phyloP scores from a whole-genome alignment of 2,888 invertebrate genomes.

The Caenorhabditis imperialis region DNA sequence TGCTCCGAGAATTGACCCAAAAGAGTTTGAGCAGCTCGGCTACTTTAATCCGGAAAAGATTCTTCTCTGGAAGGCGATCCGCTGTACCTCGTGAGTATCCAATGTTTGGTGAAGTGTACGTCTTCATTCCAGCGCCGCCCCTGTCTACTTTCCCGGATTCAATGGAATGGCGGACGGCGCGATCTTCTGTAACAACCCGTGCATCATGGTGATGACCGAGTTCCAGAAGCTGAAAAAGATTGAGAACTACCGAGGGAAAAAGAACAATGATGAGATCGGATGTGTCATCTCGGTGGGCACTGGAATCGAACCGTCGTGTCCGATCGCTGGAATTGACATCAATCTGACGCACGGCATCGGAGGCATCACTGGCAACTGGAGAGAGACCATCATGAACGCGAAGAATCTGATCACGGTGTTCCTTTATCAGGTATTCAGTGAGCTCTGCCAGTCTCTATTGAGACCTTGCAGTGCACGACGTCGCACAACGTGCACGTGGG shows the following conservation, averaged over 20 bases:
- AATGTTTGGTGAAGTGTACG: neutral
- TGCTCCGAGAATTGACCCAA: slow-evolving; percentile 47
- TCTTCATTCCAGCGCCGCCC: slow-evolving; percentile 56
- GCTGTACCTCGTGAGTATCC: slow-evolving; percentile 54
- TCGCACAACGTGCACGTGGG: slow-evolving; percentile 82
- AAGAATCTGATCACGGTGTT: slow-evolving; percentile 87
- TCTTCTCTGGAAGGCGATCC: slow-evolving; percentile 58
- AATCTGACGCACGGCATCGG: slow-evolving; percentile 32
- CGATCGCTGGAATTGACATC: slow-evolving; percentile 75
- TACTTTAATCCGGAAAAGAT: slow-evolving; percentile 56
- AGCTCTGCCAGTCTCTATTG: neutral
- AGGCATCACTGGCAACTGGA: slow-evolving; percentile 83
- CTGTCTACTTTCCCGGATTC: slow-evolving; percentile 58
- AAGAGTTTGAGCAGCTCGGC: slow-evolving; percentile 58
- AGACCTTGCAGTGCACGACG: slow-evolving; percentile 46
- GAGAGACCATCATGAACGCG: slow-evolving; percentile 86
- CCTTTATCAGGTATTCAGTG: slow-evolving; percentile 85
- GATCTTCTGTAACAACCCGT: slow-evolving; percentile 63
- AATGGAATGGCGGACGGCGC: slow-evolving; percentile 61
- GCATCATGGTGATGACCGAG: slow-evolving; percentile 57
- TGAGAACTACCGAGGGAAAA: slow-evolving; percentile 51
- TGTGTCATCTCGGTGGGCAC: slow-evolving; percentile 87
- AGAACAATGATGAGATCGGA: slow-evolving; percentile 81
- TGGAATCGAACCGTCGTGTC: slow-evolving; percentile 79
- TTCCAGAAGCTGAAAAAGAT: slow-evolving; percentile 57